phyloP scores from a whole-genome alignment of 2,113 vertebrate species.

The Hystrix brachyura region DNA sequence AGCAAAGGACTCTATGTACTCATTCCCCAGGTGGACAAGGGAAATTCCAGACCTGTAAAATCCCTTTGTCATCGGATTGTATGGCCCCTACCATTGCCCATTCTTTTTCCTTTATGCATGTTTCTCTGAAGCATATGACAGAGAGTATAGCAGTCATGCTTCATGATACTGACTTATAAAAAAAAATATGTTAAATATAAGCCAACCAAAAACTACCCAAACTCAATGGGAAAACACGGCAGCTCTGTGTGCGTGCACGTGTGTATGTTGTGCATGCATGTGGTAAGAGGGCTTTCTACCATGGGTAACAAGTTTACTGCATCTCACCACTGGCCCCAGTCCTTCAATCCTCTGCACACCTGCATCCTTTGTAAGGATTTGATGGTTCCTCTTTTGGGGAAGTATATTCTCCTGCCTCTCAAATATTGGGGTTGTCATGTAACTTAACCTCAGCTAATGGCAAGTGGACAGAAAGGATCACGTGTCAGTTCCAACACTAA shows the following conservation, averaged over 20 bases:
- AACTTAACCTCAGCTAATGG: neutral
- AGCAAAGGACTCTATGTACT: neutral
- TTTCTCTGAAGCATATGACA: neutral
- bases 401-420: neutral
- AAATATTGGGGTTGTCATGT: neutral
- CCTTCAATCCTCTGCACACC: neutral
- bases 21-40: neutral
- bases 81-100: neutral
- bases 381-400: neutral
- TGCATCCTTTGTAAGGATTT: neutral
- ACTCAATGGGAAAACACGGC: neutral
- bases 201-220: neutral
- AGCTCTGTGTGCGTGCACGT: neutral
- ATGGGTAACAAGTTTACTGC: neutral
- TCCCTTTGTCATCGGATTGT: neutral
- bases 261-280: neutral
- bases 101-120: neutral
- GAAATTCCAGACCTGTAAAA: neutral
- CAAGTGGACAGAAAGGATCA: neutral
- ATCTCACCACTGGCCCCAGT: neutral
- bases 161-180: conserved; percentile 16
- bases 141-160: neutral
- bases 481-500: neutral
- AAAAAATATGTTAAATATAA: neutral
- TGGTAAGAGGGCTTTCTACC: neutral